A percentile compares a stretch with the other conserved stretches of the same genome.
These are phyloP conservation scores for Chaitophorus viminalis DNA, from an alignment of 2,888 invertebrate species.

Conservation along the genomic window DNA sequence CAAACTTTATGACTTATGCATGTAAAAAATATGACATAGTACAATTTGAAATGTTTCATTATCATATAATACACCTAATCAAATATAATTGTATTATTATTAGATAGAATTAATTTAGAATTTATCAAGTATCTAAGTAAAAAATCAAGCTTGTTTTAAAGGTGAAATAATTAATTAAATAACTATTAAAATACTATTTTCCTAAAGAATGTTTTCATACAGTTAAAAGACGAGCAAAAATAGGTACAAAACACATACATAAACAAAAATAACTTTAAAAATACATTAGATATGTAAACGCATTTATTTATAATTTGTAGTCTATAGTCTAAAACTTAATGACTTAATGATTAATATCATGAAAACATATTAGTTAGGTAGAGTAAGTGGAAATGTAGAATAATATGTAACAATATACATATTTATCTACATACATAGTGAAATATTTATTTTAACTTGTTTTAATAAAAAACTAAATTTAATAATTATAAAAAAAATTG, in stretches of 20 bases:
- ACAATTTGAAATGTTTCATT: background rate
- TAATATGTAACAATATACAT: background rate
- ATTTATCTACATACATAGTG: background rate
- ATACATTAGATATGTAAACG: background rate
- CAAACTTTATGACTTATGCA: background rate
- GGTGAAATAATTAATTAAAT: conserved; percentile 3
- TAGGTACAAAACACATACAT: background rate
- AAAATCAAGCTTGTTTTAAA: background rate
- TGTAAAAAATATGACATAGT: background rate
- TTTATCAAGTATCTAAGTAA: background rate
- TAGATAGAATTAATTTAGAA: background rate
- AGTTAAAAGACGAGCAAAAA: background rate
- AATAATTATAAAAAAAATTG: too few relatives aligned
- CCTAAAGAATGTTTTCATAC: background rate
- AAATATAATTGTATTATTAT: background rate
- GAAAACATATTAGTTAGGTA: background rate
- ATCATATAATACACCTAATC: background rate
- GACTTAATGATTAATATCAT: background rate
- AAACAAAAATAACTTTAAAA: background rate
- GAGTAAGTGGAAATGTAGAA: background rate
- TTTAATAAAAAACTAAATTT: background rate
- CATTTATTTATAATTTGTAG: background rate
- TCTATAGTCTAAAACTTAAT: too few relatives aligned
- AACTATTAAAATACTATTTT: background rate
- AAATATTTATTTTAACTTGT: background rate